Evolutionary conservation across 2,888 invertebrate species (phyloP).

Genomic region (Leptodirus hochenwartii): DNA sequence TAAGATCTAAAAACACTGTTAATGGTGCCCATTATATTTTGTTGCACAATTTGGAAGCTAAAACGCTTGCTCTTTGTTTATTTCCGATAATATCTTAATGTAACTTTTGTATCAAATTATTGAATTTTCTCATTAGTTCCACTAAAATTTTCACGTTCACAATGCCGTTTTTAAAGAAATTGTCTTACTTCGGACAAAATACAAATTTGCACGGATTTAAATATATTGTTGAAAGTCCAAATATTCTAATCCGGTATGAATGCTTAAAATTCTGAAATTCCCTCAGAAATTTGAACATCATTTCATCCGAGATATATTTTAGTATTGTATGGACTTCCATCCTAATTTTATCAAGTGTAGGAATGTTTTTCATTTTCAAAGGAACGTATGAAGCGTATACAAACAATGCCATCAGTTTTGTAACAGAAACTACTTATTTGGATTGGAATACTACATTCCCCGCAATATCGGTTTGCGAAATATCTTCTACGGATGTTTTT

Average conservation of each 20-base stretch:
- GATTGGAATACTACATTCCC: slow-evolving; percentile 45
- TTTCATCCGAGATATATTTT: slow-evolving; percentile 13
- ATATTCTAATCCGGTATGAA: slow-evolving; percentile 14
- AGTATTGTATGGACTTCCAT: slow-evolving; percentile 37
- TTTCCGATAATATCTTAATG: no score
- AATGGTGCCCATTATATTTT: no score
- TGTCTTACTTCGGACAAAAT: slow-evolving; percentile 19
- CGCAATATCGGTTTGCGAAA: slow-evolving; percentile 39
- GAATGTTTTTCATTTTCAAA: slow-evolving; percentile 28
- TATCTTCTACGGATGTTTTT: slow-evolving; percentile 22
- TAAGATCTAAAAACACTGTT: no score
- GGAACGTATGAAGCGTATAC: slow-evolving; percentile 35
- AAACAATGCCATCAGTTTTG: slow-evolving; percentile 29
- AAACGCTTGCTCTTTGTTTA: no score
- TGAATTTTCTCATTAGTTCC: no score
- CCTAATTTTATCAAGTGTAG: slow-evolving; percentile 28
- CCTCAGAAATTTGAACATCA: background rate
- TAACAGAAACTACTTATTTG: slow-evolving; percentile 36
- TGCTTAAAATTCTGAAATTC: slow-evolving; percentile 17
- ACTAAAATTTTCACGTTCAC: no score
- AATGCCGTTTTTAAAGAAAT: no score
- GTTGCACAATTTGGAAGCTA: no score
- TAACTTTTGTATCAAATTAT: no score
- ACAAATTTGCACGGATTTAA: slow-evolving; percentile 23
- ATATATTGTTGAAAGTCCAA: slow-evolving; percentile 19